Base-by-base conservation (phyloP, 2,888 invertebrate species). In the Geotrupes spiniger region DNA sequence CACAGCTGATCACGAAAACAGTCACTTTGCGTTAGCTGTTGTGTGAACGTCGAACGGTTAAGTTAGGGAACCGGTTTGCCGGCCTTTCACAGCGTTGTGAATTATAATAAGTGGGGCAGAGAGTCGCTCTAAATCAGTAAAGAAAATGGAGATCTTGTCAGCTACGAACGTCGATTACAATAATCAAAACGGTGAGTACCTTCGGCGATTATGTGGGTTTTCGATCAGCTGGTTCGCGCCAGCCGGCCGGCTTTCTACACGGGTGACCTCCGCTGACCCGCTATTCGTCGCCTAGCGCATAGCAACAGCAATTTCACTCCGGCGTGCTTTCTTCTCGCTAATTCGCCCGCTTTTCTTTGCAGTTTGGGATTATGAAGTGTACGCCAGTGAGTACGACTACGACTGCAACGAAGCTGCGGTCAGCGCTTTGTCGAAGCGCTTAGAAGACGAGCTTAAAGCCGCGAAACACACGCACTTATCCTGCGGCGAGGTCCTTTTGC, bases 401-500 rank as follows among this genome's bases (percentile, higher is more conserved):
- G 74, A 72, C 48, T 69, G 69, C 56, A 52, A 78, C 59, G 52
- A 78, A 57, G 77, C 78, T 68, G 78, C 81, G 68, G 79, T 82
- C 59, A 78, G 80, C 70, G 84, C 85, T 62, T 76, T 92, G 69
- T 84, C 89, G 42, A 80, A 81, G 65, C 79, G 87, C 63, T 78
- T 92, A 59, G 90, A 92, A 75, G 77, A 83, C 49, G 88, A 89
- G 70, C 75, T 93, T 56, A 79, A 89, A 51, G 84, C 84, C 57
- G 92, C 92, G 33, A 90, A 92, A 72, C 80, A 84, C 54, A 86
- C 84, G 62, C 87, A 88, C 72, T 75, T 92, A 59, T 83, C 87
- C 46, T 86, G 89, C 67, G 91, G 89, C 25, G 91, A 92, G 74
- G 91, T 93, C 46, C 78, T 92, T 57, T 78, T 93, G 60, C 93